phyloP scores from a whole-genome alignment of 2,797 vertebrate species.

The Tragopan temminckii region DNA sequence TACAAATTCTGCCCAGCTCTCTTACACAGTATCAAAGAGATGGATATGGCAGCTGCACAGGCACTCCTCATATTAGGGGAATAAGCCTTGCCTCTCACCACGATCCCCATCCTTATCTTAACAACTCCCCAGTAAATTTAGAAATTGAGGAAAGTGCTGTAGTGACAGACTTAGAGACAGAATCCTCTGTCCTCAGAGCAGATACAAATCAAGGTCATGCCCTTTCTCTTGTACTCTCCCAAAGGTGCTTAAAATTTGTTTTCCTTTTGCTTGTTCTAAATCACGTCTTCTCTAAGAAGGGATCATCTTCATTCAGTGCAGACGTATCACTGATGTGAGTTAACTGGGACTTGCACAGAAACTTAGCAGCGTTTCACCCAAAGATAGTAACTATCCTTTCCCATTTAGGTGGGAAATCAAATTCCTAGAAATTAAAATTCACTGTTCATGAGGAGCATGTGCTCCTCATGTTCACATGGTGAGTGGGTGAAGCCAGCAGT shows the following conservation, averaged over 20 bases:
- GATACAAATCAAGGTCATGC: conserved; percentile 48
- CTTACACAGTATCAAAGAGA: background rate
- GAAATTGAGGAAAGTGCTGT: conserved; percentile 30
- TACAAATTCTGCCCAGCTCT: background rate
- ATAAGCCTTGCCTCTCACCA: background rate
- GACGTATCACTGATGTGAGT: background rate
- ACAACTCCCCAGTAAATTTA: conserved; percentile 26
- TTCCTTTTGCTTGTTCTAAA: conserved; percentile 16
- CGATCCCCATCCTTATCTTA: conserved; percentile 37
- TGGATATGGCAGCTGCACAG: background rate
- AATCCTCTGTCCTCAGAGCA: background rate
- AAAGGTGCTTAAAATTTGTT: conserved; percentile 19
- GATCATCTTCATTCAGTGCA: background rate
- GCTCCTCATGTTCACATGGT: fast-evolving
- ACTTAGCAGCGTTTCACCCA: background rate
- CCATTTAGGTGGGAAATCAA: background rate
- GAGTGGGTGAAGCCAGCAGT: background rate
- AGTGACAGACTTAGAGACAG: conserved; percentile 21
- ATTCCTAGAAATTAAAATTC: background rate
- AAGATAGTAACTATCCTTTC: background rate
- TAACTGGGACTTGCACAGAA: background rate
- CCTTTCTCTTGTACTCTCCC: background rate
- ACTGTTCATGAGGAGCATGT: background rate
- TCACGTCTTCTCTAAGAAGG: background rate
- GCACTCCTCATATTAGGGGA: background rate